Base-by-base conservation (phyloP, 1,140 invertebrate species). In the Drosophila willistoni region DNA sequence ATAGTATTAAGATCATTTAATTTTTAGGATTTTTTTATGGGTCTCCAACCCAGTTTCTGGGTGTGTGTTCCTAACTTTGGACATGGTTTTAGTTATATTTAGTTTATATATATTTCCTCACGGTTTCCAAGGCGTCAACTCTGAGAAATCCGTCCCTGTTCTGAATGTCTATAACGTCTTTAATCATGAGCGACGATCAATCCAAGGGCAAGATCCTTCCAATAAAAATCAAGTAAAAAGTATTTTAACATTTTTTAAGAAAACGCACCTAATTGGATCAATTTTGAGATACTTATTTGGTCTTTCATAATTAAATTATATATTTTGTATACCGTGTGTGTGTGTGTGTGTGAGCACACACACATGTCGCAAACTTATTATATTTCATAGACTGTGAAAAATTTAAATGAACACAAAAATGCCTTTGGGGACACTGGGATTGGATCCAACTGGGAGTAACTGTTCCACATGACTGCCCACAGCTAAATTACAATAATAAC, bases 361-460 rank as follows among this genome's bases (percentile, higher is more conserved):
- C 85, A 90, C 82, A 86, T 90, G 87, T 83, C 87, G 76, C 82
- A 90, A 90, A 86, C 87, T 90, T 90, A 90, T 90, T 86, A 90
- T 81, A 90, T 90, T 90, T 86, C 82, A 90, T 90, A 90, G 87
- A 90, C 87, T 90, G 87, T 90, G 87, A 86, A 90, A 90, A 87
- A 90, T 90, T 82, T 81, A 72, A 66, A 68, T 70, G 79, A 80
- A 81, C 77, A 63, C 54, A 75, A 77, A 29, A 82, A 70, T 74
- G 70, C 70, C 70, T 59, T 67, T 29, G 69, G 36, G 68, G 62
- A 71, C 29, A 6, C 67, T 66, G 55, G 47, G 47, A 41, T 61
- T 57, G 68, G 44, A 14, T 55, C 56, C 25, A 81, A 77, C 73
- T 64, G 54, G 73, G 54, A 41, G 65, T 62, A 67, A 68, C 33